Percentiles rank a stretch among this genome's conserved stretches.
Evolutionary conservation across 2,113 vertebrate genomes (phyloP).

Genomic region (Buteo buteo): DNA sequence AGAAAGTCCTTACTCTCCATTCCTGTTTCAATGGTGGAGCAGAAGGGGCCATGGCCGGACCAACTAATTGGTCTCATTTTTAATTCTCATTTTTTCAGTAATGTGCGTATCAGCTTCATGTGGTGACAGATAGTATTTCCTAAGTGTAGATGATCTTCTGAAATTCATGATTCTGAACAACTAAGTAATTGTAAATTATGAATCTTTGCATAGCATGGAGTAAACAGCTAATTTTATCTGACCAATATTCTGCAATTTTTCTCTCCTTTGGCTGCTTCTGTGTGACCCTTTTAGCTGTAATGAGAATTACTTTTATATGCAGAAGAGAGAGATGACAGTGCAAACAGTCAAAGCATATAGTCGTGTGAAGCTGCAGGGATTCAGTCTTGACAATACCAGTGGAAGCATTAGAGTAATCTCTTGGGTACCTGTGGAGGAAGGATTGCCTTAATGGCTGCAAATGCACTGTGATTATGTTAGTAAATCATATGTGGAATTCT

Average conservation of each 20-base stretch:
- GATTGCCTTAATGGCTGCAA: background rate
- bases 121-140: background rate
- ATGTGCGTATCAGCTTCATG: background rate
- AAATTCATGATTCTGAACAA: background rate
- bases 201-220: background rate
- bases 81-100: background rate
- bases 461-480: background rate
- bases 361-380: background rate
- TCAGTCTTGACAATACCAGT: background rate
- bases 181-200: background rate
- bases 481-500: background rate
- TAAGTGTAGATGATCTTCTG: background rate
- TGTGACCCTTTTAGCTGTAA: background rate
- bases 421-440: background rate
- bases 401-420: background rate
- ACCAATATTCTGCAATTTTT: background rate
- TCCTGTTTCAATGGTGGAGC: background rate
- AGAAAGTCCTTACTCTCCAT: background rate
- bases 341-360: background rate
- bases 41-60: background rate
- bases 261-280: background rate
- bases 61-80: background rate
- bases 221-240: background rate
- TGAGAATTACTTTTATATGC: background rate
- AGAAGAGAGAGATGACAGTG: background rate